Evolutionary conservation across 2,888 invertebrate genomes (phyloP), one percentile per base, ranked within the genome.

Genomic region (Trissolcus japonicus): DNA sequence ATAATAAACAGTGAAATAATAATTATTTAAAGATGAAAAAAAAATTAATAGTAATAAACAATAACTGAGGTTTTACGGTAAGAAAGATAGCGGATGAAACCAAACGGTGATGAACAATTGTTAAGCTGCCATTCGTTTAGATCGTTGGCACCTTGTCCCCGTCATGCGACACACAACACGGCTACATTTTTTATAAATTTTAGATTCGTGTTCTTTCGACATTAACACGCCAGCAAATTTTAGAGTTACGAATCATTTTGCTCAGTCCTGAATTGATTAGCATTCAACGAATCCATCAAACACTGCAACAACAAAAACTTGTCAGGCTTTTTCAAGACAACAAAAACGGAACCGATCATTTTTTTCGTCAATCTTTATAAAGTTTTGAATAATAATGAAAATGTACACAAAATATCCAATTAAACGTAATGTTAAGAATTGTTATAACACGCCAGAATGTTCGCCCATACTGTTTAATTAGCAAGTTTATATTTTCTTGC

Each of bases 1-100:
- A 86, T 85, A 84, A 84, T 84, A 85, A 67, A 83, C 81, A 83
- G 81, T 83, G 78, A 83, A 82, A 43, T 81, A 83, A 81, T 78
- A 78, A 81, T 67, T 81, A 81, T 80, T 57, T 77, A 76, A 35
- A 35, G 35, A 35, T 35, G 35, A 35, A 35, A 2, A 35, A 35
- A 35, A 35, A 35, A 74, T 73, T 74, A 79, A 75, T 75, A 62
- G 76, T 54, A 62, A 59, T 73, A 56, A 77, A 55, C 54, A 43
- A 65, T 61, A 50, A 67, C 59, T 62, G 21, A 67, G 56, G 60
- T 65, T 65, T 65, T 19, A 73, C 55, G 68, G 63, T 66, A 61
- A 68, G 61, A 76, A 71, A 51, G 71, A 72, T 51, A 66, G 62
- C 56, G 63, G 63, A 73, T 43, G 51, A 63, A 63, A 73, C 35